These are phyloP conservation scores for Vanacampus margaritifer DNA, from an alignment of 2,113 vertebrate genomes.

Conservation along the genomic window DNA sequence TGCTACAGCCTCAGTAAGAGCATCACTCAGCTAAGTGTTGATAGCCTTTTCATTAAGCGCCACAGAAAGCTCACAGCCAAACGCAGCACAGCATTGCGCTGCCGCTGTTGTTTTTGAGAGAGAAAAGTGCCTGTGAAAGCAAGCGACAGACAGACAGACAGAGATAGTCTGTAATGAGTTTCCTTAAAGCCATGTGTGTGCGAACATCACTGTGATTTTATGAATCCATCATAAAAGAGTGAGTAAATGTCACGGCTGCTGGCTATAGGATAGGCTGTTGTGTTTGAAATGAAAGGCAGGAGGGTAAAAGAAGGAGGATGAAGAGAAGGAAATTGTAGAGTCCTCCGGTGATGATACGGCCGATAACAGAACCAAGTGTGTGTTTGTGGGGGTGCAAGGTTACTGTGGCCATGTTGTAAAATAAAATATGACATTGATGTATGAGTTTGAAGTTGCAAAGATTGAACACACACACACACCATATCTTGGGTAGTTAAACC, in stretches of 20 bases:
- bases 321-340: conserved; percentile 45
- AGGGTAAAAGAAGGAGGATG: conserved; percentile 28
- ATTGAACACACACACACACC: conserved; percentile 36
- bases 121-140: conserved; percentile 14
- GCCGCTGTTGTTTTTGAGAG: conserved; percentile 52
- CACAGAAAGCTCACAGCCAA: conserved; percentile 61
- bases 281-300: conserved; percentile 44
- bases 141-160: conserved; percentile 43
- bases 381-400: neutral
- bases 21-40: conserved; percentile 57
- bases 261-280: conserved; percentile 36
- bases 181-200: conserved; percentile 55
- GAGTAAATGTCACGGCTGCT: conserved; percentile 62
- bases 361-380: conserved; percentile 53
- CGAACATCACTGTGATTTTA: conserved; percentile 57
- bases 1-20: conserved; percentile 42
- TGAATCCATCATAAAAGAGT: conserved; percentile 67
- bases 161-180: conserved; percentile 64
- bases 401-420: conserved; percentile 44
- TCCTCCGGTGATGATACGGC: conserved; percentile 42
- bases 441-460: conserved; percentile 48
- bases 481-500: conserved; percentile 47
- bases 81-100: conserved; percentile 58
- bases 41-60: conserved; percentile 65
- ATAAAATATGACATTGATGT: conserved; percentile 71